phyloP scores from a whole-genome alignment of 1,140 invertebrate species.

The Chrysoperla carnea region DNA sequence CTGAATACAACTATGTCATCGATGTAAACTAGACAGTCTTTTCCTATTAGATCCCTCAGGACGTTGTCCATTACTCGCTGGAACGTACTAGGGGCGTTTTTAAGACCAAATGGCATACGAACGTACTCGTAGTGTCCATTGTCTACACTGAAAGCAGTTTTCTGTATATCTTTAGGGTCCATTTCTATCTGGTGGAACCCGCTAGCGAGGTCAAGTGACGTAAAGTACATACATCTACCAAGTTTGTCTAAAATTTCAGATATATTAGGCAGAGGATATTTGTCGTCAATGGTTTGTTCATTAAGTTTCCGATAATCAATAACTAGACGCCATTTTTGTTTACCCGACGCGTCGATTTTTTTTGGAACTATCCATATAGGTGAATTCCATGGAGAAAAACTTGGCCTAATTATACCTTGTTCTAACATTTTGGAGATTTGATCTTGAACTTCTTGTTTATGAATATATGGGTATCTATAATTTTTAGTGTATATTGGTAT shows the following conservation, averaged over 20 bases:
- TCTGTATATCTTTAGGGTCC: constrained; percentile 15
- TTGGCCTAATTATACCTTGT: constrained; percentile 2
- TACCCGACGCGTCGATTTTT: constrained; percentile 16
- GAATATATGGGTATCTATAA: constrained; percentile 10
- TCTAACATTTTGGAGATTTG: constrained; percentile 2
- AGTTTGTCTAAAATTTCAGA: constrained; percentile 26
- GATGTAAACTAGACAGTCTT: constrained; percentile 19
- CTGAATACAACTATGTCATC: constrained; percentile 13
- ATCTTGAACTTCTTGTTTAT: constrained; percentile 10
- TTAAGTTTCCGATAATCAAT: constrained; percentile 24
- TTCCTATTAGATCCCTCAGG: constrained; percentile 11
- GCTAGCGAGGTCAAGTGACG: constrained; percentile 25
- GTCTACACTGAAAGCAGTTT: constrained; percentile 26
- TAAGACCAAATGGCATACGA: constrained; percentile 24
- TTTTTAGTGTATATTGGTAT: constrained; percentile 5
- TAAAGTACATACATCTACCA: constrained; percentile 25
- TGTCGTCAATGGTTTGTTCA: constrained; percentile 22
- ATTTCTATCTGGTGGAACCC: constrained; percentile 30
- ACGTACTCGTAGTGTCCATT: constrained; percentile 20
- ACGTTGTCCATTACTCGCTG: constrained; percentile 23
- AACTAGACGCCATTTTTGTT: constrained; percentile 19
- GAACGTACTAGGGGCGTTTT: constrained; percentile 25
- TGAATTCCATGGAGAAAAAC: background rate
- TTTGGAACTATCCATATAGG: constrained; percentile 4
- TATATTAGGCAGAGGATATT: constrained; percentile 32